Evolutionary conservation across 2,113 vertebrate species (phyloP).

Genomic region (Silurus meridionalis): DNA sequence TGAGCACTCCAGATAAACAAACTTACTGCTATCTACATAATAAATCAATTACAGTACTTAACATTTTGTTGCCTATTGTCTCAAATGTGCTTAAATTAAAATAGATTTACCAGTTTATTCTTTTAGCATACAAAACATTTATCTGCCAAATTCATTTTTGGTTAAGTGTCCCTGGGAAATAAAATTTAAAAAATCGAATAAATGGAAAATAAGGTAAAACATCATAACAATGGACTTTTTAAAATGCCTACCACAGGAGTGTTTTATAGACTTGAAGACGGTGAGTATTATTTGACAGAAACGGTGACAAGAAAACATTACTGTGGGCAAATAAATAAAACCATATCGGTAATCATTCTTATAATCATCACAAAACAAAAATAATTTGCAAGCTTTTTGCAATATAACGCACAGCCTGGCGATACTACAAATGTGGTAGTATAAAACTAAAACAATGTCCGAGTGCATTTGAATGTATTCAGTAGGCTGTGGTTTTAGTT

Average conservation of each 20-base stretch:
- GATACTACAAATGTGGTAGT: neutral
- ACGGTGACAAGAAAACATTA: neutral
- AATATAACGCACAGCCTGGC: neutral
- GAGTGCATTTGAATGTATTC: neutral
- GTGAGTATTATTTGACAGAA: neutral
- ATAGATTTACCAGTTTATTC: neutral
- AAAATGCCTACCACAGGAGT: neutral
- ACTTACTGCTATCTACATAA: neutral
- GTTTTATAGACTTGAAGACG: neutral
- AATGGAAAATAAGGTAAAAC: neutral
- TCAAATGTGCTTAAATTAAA: neutral
- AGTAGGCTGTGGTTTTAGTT: neutral
- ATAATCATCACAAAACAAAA: neutral
- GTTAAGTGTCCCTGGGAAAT: neutral
- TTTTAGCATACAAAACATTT: neutral
- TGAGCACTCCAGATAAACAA: neutral
- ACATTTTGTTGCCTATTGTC: neutral
- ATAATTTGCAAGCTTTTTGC: neutral
- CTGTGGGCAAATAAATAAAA: neutral
- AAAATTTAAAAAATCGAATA: neutral
- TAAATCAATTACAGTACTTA: neutral
- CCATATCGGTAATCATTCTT: neutral
- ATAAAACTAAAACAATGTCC: neutral
- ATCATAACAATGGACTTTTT: neutral
- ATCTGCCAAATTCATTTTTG: neutral